Percentiles rank a stretch among this genome's conserved stretches.
Evolutionary conservation across 2,888 invertebrate genomes (phyloP).

Genomic region (Leucophenga maculata): DNA sequence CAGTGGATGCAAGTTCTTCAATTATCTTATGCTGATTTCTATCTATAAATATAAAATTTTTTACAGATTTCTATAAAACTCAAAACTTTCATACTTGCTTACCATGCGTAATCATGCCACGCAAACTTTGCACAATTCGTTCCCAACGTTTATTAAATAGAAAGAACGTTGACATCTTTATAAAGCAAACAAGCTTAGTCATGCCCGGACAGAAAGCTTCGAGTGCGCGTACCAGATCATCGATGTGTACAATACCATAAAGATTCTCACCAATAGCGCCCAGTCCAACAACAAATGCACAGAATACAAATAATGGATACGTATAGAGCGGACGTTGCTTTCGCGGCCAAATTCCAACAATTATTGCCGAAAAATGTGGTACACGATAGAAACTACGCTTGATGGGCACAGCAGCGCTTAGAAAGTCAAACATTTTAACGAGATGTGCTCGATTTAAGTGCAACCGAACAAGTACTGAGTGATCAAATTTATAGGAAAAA

Average conservation of each 20-base stretch:
- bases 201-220: constrained; percentile 69
- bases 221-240: constrained; percentile 59
- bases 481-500: too few relatives aligned
- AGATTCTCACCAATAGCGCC: constrained; percentile 62
- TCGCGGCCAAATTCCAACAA: constrained; percentile 68
- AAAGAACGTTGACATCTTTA: constrained; percentile 65
- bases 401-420: constrained; percentile 45
- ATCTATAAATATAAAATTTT: constrained; percentile 13
- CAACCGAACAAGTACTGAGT: too few relatives aligned
- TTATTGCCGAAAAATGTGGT: constrained; percentile 55
- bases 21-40: constrained; percentile 48
- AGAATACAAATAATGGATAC: constrained; percentile 52
- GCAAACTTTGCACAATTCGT: constrained; percentile 49
- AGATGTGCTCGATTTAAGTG: too few relatives aligned
- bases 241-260: constrained; percentile 58
- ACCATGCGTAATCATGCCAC: constrained; percentile 54
- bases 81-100: constrained; percentile 18
- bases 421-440: constrained; percentile 7
- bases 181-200: constrained; percentile 62
- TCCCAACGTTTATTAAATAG: constrained; percentile 53
- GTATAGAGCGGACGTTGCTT: constrained; percentile 39
- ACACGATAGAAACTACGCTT: constrained; percentile 58
- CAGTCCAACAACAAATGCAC: constrained; percentile 53
- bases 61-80: background rate
- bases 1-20: constrained; percentile 49